Percentiles rank a stretch among this genome's conserved stretches.
Evolutionary conservation across 2,888 invertebrate species (phyloP).

Genomic region (Cybosia mesomella): DNA sequence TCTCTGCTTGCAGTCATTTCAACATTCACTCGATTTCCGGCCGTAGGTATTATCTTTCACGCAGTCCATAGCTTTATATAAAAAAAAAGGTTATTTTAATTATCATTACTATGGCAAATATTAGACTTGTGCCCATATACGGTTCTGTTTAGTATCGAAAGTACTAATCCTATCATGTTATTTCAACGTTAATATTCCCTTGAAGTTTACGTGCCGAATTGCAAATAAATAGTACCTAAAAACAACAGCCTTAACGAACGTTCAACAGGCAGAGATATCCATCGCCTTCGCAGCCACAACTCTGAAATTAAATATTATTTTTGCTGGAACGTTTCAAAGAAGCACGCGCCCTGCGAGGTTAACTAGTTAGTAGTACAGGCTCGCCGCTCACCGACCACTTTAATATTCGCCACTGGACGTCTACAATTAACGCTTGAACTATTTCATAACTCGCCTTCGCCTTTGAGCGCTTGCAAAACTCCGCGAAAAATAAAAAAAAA

Average conservation of each 20-base stretch:
- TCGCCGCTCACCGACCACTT: conserved; percentile 70
- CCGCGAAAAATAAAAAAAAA: conserved; percentile 70
- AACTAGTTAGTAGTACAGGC: conserved; percentile 78
- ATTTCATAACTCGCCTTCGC: conserved; percentile 84
- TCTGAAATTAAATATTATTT: conserved; percentile 76
- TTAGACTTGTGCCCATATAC: too few species aligned
- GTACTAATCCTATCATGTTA: not conserved
- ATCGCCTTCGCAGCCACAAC: conserved; percentile 52
- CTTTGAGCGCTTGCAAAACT: conserved; percentile 76
- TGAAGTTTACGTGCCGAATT: not conserved
- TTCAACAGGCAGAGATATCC: conserved; percentile 54
- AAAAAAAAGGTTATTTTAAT: not conserved
- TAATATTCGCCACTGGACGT: conserved; percentile 85
- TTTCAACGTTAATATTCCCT: not conserved
- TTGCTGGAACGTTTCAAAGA: conserved; percentile 65
- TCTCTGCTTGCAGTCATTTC: too few species aligned
- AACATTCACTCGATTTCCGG: too few species aligned
- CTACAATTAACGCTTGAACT: conserved; percentile 86
- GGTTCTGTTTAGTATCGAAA: not conserved
- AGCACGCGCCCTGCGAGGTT: conserved; percentile 66
- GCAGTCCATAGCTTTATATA: not conserved
- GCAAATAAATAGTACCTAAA: conserved; percentile 30
- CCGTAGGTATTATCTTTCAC: not conserved
- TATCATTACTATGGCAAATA: not conserved
- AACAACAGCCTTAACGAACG: conserved; percentile 46